phyloP scores from a whole-genome alignment of 53 echinoderm and acorn worm genomes.

The Arbacia lixula region DNA sequence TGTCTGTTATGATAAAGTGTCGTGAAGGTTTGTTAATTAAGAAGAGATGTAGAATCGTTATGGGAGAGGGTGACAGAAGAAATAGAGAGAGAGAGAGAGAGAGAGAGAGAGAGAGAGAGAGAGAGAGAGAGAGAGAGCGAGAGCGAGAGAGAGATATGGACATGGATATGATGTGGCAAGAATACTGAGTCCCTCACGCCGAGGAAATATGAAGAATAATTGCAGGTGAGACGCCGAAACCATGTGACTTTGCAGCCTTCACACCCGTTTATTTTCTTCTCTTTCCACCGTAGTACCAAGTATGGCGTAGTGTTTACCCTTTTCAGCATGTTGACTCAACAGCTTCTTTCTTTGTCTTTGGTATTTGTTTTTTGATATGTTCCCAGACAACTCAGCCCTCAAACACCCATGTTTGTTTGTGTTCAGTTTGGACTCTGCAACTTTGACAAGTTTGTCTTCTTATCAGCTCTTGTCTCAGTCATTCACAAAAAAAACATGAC shows the following conservation, averaged over 20 bases:
- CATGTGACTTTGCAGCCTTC: constrained; percentile 5
- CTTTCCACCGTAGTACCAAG: not conserved
- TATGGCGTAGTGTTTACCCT: constrained; percentile 16
- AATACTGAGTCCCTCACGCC: not conserved
- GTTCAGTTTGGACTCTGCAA: constrained; percentile 9
- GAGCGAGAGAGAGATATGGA: not conserved
- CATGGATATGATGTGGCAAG: not conserved
- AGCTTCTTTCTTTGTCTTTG: constrained; percentile 29
- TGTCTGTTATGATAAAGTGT: no score
- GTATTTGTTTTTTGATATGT: constrained; percentile 42
- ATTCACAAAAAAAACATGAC: constrained; percentile 2
- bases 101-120: not conserved
- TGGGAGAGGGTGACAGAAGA: not conserved
- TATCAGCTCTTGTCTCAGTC: constrained; percentile 1
- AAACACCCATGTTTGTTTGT: not conserved
- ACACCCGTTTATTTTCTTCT: constrained; percentile 25
- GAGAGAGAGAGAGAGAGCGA: not conserved
- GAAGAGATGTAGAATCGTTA: not conserved
- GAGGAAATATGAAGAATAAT: not conserved
- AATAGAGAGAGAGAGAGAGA: not conserved
- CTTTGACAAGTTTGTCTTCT: not conserved
- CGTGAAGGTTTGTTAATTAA: no score
- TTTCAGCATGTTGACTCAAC: constrained; percentile 22
- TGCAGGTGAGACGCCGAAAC: not conserved
- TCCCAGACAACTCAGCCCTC: constrained; percentile 10